These are phyloP conservation scores for Chloroceryle amazona DNA, from an alignment of 2,797 vertebrate species.

Conservation along the genomic window DNA sequence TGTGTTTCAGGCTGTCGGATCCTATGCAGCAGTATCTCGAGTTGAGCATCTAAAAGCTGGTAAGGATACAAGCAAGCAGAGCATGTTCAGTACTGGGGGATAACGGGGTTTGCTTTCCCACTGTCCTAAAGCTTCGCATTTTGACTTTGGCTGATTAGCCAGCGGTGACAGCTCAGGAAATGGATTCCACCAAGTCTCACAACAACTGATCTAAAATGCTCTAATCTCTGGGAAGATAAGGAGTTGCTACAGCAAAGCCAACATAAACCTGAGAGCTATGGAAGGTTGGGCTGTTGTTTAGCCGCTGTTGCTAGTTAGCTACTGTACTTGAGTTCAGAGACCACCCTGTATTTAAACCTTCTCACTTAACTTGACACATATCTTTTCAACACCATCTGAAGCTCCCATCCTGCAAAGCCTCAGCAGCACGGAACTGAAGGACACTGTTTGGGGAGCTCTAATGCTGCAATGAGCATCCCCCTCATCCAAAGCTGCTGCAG, in stretches of 20 bases:
- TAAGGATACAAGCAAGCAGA: neutral
- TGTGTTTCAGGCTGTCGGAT: neutral
- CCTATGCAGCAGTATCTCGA: neutral
- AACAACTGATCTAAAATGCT: constrained; percentile 59
- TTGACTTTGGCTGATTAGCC: neutral
- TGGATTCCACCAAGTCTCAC: constrained; percentile 65
- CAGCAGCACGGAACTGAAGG: constrained; percentile 60
- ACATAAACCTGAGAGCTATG: constrained; percentile 70
- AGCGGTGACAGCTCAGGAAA: constrained; percentile 76
- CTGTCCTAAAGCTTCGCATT: neutral
- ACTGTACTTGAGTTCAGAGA: constrained; percentile 55
- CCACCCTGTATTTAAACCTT: constrained; percentile 49
- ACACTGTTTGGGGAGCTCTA: neutral
- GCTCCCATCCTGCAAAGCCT: constrained; percentile 67
- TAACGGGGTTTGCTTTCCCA: neutral
- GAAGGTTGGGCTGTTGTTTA: constrained; percentile 50
- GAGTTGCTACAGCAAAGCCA: constrained; percentile 83
- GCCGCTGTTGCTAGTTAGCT: constrained; percentile 59
- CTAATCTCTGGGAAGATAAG: constrained; percentile 80
- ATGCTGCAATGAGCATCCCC: neutral
- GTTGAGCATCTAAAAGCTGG: neutral
- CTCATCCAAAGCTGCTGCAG: neutral
- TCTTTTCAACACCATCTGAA: constrained; percentile 78
- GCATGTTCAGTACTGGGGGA: accelerated
- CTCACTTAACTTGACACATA: constrained; percentile 65